A percentile compares a stretch with the other conserved stretches of the same genome.
phyloP scores from a whole-genome alignment of 2,113 vertebrate genomes.

The Mirza zaza region DNA sequence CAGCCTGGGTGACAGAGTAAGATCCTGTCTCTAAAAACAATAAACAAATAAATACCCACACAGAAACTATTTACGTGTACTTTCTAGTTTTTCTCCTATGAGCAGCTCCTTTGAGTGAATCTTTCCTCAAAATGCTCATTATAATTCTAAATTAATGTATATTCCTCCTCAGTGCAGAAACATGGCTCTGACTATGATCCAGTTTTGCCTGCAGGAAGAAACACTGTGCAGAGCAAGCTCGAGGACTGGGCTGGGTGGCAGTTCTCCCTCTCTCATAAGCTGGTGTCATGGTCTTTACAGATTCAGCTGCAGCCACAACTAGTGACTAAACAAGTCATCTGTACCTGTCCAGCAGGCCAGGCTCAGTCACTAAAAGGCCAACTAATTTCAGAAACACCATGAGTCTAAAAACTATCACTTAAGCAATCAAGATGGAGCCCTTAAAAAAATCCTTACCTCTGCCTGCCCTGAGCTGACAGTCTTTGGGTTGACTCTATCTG shows the following conservation, averaged over 20 bases:
- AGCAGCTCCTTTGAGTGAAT: neutral
- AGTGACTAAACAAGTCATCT: neutral
- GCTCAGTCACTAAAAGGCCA: neutral
- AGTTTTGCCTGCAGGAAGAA: neutral
- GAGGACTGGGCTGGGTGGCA: neutral
- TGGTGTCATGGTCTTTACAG: neutral
- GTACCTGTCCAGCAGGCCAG: conserved; percentile 21
- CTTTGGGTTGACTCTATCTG: neutral
- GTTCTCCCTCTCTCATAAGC: neutral
- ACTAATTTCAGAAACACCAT: conserved; percentile 63
- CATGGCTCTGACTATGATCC: neutral
- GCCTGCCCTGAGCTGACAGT: neutral
- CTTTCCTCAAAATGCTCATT: conserved; percentile 27
- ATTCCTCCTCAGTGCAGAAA: neutral
- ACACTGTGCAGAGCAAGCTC: neutral
- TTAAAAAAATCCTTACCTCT: neutral
- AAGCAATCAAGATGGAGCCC: neutral
- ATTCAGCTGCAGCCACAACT: neutral
- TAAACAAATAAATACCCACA: neutral
- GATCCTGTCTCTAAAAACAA: too few species aligned
- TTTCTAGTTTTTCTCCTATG: conserved; percentile 23
- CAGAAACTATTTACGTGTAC: neutral
- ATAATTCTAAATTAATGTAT: neutral
- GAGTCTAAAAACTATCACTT: neutral
- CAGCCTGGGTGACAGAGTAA: too few species aligned